phyloP scores from a whole-genome alignment of 1,140 invertebrate genomes.

The Papilio xuthus region DNA sequence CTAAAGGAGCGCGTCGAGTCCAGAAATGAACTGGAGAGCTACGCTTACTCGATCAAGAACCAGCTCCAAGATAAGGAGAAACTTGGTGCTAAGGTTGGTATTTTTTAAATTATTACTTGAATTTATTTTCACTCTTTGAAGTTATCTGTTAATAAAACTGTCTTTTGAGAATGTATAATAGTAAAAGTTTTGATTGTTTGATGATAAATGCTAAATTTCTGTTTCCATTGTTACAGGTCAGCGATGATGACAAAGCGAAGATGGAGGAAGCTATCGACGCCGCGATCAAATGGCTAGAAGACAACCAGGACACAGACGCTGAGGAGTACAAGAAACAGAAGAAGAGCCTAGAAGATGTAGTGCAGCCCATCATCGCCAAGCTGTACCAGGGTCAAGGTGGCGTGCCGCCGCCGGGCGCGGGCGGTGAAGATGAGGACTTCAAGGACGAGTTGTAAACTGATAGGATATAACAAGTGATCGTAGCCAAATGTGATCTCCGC shows the following conservation, averaged over 20 bases:
- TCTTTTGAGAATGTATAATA: background rate
- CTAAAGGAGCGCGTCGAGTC: constrained; percentile 98
- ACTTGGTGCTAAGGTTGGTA: constrained; percentile 92
- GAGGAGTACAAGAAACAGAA: constrained; percentile 98
- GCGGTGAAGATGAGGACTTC: constrained; percentile 89
- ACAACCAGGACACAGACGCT: constrained; percentile 95
- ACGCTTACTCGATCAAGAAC: constrained; percentile 99
- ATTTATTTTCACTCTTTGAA: background rate
- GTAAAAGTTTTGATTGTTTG: background rate
- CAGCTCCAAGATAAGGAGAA: constrained; percentile 99
- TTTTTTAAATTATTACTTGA: constrained; percentile 25
- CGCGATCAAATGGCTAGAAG: constrained; percentile 99
- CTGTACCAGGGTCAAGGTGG: constrained; percentile 94
- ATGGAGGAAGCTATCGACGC: constrained; percentile 98
- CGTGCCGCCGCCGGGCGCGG: constrained; percentile 86
- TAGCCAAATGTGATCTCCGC: constrained; percentile 73
- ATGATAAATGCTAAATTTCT: constrained; percentile 14
- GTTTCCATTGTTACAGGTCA: constrained; percentile 79
- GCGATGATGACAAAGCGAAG: constrained; percentile 96
- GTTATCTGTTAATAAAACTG: background rate
- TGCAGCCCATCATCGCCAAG: constrained; percentile 99
- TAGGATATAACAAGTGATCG: constrained; percentile 65
- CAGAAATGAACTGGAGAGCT: constrained; percentile 97
- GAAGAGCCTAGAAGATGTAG: constrained; percentile 97
- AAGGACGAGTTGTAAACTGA: constrained; percentile 92